Evolutionary conservation across 2,113 vertebrate genomes (phyloP).

Genomic region (Laterallus jamaicensis): DNA sequence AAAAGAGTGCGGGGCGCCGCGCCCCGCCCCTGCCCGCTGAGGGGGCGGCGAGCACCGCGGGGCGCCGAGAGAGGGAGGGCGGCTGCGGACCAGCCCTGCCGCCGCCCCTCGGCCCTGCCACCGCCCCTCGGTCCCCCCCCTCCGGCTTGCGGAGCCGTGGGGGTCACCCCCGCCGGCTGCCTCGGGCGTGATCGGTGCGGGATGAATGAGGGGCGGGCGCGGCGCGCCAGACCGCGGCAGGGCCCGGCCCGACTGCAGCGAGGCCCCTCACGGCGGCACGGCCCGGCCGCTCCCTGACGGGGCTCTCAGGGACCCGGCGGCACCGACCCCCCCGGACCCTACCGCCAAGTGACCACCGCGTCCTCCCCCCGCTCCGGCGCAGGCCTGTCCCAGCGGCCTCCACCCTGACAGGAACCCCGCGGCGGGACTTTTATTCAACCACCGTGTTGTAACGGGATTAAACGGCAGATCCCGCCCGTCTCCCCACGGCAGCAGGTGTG

Average conservation of each 20-base stretch:
- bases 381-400: too few relatives aligned
- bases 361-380: too few relatives aligned
- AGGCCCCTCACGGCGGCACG: background rate
- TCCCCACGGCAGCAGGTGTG: too few relatives aligned
- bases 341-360: background rate
- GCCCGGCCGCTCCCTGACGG: background rate
- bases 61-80: background rate
- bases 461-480: background rate
- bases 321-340: background rate
- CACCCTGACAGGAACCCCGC: background rate
- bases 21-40: background rate
- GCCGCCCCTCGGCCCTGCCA: background rate
- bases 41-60: background rate
- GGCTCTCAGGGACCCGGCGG: background rate
- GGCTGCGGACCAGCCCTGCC: background rate
- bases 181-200: too few relatives aligned
- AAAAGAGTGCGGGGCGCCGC: constrained; percentile 36
- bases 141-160: background rate
- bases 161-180: fast-evolving
- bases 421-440: background rate
- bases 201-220: background rate
- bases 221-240: background rate
- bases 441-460: background rate
- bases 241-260: background rate
- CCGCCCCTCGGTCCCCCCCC: background rate